These are phyloP conservation scores for Epistrophella euchroma DNA, from an alignment of 2,888 invertebrate genomes.

Conservation along the genomic window DNA sequence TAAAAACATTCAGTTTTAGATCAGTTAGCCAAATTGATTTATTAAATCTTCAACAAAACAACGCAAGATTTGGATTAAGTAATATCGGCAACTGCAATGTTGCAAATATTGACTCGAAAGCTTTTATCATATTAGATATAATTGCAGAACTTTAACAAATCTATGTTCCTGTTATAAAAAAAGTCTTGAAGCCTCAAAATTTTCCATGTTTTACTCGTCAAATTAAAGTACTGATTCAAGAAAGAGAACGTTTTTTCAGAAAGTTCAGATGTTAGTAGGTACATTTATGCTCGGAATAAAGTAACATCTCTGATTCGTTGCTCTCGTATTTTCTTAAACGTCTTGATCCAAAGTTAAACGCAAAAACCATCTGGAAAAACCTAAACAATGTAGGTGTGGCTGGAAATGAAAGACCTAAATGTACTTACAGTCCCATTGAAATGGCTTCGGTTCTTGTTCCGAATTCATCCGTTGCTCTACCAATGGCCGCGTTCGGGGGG, in stretches of 20 bases:
- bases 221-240: too few relatives aligned
- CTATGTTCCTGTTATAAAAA: too few relatives aligned
- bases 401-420: background rate
- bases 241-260: slow-evolving; percentile 8
- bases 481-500: background rate
- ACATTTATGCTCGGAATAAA: background rate
- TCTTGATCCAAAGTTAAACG: background rate
- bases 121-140: too few relatives aligned
- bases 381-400: background rate
- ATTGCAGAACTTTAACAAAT: background rate
- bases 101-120: background rate
- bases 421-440: background rate
- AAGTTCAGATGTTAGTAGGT: background rate
- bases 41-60: too few relatives aligned
- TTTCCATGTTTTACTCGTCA: too few relatives aligned
- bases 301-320: background rate
- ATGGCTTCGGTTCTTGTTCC: background rate
- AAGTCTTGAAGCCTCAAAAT: too few relatives aligned
- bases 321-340: background rate
- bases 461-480: background rate
- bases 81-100: background rate
- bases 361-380: background rate
- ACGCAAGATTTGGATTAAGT: background rate
- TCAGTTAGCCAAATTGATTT: background rate
- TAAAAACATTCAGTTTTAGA: background rate